Evolutionary conservation across 2,113 vertebrate genomes (phyloP), one percentile per base, ranked within the genome.

Genomic region (Delphinapterus leucas): DNA sequence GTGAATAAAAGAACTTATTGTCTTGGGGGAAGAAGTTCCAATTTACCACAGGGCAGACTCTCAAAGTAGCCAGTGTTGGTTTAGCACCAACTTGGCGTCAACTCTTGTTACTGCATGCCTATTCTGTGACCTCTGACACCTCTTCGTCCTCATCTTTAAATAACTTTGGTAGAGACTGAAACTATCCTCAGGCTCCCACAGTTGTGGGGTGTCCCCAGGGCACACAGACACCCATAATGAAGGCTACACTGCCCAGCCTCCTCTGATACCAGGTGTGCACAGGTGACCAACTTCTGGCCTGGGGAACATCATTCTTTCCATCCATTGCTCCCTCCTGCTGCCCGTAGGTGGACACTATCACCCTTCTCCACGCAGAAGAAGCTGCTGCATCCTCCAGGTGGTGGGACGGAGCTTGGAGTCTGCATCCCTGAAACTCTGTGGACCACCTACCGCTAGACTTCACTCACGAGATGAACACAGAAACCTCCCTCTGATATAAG

Each of bases 31-130:
- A 47, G n/a, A 41, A 0, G 5, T 4, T 8, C 23, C 21, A 20
- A 2, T 2, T 6, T 2, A n/a, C 6, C 2, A 21, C 8, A 14
- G 33, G 33, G 5, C 13, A 28, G 44, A 53, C 26, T 10, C 41
- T 41, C 20, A 26, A 55, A 26, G 25, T 70, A 38, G 7, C 11
- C 1, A 0, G 6, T 25, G 18, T 8, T 47, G 60, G 60, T 0
- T 28, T 13, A 0, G 3, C 21, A 38, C 58, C 44, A 31, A 1
- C 44, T 73, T 26, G 8, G 47, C 12, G 3, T 9, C 8, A 1
- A 1, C 58, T 63, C n/a, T 17, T 26, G 20, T 5, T 1, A 20
- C 65, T 1, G 6, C 0, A 14, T 0, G 10, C n/a, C n/a, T 6
- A 2, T 2, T 3, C 2, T 0, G 2, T 33, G 15, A 26, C 44